Base-by-base conservation (phyloP, 2,888 invertebrate genomes). In the Phorcus lineatus region DNA sequence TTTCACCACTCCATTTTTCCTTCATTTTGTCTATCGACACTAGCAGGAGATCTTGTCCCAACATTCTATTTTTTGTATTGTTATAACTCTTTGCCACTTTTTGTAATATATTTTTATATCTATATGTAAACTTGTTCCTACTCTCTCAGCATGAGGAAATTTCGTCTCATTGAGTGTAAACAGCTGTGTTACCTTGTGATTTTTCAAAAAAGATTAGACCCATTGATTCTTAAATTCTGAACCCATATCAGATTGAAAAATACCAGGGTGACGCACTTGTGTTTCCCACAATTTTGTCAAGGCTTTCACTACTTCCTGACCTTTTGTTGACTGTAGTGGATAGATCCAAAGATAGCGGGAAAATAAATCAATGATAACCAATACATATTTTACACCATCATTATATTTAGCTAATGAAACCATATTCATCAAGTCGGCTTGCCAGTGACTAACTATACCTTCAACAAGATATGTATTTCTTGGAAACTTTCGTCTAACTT, bases 1-100 rank as follows among this genome's bases (percentile, higher is more conserved):
- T 54, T 52, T 84, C 80, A 0, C 80, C 82, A 16, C 79, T 80
- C 84, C 81, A 84, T 67, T 84, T 82, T 75, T 84, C 79, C 7
- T 19, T 31, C 70, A 31, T 70, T 70, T 1, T 2, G 0, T 70
- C n/a, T 17, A 31, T 28, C 36, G 17, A 70, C 70, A n/a, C n/a
- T 70, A 17, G 17, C 40, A 24, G 70, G 40, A 16, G 70, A 16
- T 31, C n/a, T n/a, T 70, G 70, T 40, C 36, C 70, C 31, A 70
- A 36, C 70, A 70, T 70, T 53, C 84, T 75, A 74, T 84, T 81
- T 40, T 80, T 80, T 0, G 80, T 78, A 54, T 54, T 22, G 67
- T 82, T 84, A 55, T 83, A 84, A 78, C 79, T 84, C 13, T 80
- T 55, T 9, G 78, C 80, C 4, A 82, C 62, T 2, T 80, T 47